Conservation (phyloP, 2,113 vertebrate genomes). For the Eptesicus fuscus region DNA sequence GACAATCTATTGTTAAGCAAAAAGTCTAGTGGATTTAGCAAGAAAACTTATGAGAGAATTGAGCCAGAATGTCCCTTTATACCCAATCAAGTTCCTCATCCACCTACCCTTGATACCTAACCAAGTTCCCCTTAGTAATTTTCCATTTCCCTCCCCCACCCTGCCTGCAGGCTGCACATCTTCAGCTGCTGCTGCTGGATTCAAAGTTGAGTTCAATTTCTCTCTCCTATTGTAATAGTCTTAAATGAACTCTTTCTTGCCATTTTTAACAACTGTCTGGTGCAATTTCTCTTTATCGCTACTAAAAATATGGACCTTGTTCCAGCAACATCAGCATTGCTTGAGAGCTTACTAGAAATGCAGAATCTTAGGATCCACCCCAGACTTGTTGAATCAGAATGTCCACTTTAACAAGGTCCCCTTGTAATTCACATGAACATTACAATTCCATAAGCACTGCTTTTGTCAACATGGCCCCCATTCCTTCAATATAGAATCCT, state of each 20-base stretch:
- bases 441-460: background rate
- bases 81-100: background rate
- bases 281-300: conserved; percentile 1
- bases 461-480: background rate
- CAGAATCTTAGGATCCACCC: background rate
- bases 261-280: background rate
- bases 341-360: background rate
- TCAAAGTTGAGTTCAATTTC: background rate
- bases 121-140: background rate
- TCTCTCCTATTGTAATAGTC: background rate
- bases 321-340: background rate
- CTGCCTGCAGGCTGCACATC: background rate
- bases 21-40: background rate
- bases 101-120: background rate
- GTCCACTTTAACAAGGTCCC: background rate
- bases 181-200: background rate
- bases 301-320: background rate
- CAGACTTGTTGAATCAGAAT: background rate
- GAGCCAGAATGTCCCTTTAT: background rate
- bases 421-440: background rate
- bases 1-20: background rate
- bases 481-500: background rate
- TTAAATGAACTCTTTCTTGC: background rate
- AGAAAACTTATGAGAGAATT: background rate
- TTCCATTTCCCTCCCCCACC: background rate